phyloP scores from a whole-genome alignment of 2,797 vertebrate genomes.

The Ateles fusciceps region DNA sequence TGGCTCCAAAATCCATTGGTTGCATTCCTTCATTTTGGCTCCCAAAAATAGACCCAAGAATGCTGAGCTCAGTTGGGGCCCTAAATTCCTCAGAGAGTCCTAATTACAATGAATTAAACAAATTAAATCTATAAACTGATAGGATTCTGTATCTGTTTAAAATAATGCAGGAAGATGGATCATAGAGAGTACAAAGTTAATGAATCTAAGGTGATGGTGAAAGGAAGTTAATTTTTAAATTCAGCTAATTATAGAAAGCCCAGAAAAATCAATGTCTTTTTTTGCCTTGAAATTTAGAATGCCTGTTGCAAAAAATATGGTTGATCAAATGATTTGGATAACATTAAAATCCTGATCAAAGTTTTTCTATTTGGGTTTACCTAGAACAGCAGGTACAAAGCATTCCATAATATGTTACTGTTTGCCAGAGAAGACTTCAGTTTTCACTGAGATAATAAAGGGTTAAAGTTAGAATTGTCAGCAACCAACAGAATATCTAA shows the following conservation, averaged over 20 bases:
- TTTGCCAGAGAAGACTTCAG: not conserved
- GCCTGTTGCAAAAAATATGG: not conserved
- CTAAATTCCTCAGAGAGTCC: not conserved
- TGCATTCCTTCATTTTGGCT: not conserved
- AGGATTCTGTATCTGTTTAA: not conserved
- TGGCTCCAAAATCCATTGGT: not conserved
- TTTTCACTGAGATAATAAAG: conserved; percentile 17
- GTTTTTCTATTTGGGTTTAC: not conserved
- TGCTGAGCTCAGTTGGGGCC: not conserved
- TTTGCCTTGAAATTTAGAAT: not conserved
- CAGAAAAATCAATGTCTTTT: not conserved
- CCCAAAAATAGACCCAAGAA: not conserved
- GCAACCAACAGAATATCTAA: not conserved
- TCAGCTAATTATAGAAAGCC: not conserved
- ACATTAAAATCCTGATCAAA: not conserved
- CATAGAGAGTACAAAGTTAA: not conserved
- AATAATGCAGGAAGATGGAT: conserved; percentile 17
- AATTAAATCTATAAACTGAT: not conserved
- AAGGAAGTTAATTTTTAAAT: conserved; percentile 11
- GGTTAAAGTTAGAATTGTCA: not conserved
- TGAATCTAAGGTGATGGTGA: not conserved
- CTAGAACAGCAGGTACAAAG: not conserved
- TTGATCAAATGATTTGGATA: not conserved
- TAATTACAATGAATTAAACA: conserved; percentile 9
- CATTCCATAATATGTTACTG: not conserved